Percentiles rank a stretch among this genome's conserved stretches.
Conservation (phyloP, 30 jellyfish, hydroid and myxozoan species). For the Pelagia noctiluca region DNA sequence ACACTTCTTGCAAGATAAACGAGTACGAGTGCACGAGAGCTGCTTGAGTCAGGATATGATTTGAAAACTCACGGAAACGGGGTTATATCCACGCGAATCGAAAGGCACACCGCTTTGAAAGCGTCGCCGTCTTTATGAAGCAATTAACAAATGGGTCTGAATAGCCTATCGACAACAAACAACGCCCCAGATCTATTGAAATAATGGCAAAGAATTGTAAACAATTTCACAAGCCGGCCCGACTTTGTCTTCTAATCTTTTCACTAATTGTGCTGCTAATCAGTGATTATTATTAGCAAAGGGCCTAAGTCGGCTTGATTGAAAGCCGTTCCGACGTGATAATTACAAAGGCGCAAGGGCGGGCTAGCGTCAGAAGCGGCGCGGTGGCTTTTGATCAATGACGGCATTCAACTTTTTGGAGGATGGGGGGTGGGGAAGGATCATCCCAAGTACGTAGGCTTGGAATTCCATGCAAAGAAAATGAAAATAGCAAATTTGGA, state of each 20-base stretch:
- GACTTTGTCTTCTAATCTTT: too few species aligned
- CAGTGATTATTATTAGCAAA: slow-evolving; percentile 6
- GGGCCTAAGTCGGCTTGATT: not conserved
- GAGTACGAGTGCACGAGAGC: too few species aligned
- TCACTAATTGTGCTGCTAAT: slow-evolving; percentile 15
- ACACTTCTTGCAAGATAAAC: too few species aligned
- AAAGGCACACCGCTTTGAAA: slow-evolving; percentile 10
- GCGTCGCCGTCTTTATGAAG: not conserved
- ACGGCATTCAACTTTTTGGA: not conserved
- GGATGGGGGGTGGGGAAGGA: not conserved
- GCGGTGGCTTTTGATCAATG: not conserved
- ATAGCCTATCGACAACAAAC: slow-evolving; percentile 8
- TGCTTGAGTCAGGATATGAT: slow-evolving; percentile 6
- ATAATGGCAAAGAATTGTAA: slow-evolving; percentile 25
- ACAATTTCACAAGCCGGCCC: slow-evolving; percentile 37
- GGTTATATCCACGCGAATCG: not conserved
- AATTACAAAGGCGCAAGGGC: slow-evolving; percentile 41
- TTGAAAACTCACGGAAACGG: not conserved
- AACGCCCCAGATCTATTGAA: not conserved
- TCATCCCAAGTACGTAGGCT: not conserved
- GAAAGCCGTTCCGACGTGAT: slow-evolving; percentile 51
- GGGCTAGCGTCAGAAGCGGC: slow-evolving; percentile 21
- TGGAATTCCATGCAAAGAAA: not conserved
- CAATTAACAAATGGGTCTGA: slow-evolving; percentile 17
- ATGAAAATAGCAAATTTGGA: too few species aligned